Evolutionary conservation across 1,140 invertebrate species (phyloP), one percentile per base, ranked within the genome.

Genomic region (Melipona quadrifasciata): DNA sequence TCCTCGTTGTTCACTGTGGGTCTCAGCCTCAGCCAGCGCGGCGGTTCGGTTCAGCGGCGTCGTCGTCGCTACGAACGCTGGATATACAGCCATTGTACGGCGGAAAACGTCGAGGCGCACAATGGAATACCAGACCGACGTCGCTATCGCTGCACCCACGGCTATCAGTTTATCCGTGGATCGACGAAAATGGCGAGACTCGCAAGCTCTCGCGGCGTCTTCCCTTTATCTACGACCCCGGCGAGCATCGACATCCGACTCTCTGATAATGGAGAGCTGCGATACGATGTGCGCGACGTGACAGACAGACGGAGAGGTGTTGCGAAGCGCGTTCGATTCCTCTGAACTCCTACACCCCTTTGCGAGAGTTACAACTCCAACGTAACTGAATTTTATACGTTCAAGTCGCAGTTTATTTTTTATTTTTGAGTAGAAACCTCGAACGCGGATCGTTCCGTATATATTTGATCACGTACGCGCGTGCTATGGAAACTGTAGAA

Each of bases 91-190:
- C 53, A 82, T 82, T 82, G 73, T 82, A 47, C n/a, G 81, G 53
- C 51, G 58, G 64, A 68, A 82, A 82, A 77, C 71, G 73, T 47
- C 65, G 58, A 19, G 64, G 51, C 39, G 39, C 64, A 77, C 61
- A 77, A 77, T 68, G 81, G 64, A 77, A 82, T 82, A 76, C 81
- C 51, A 31, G 65, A 27, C 24, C 71, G 80, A 82, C 16, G 17
- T 21, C 19, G 53, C 53, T 57, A 58, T 57, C 53, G 14, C 16
- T 14, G 24, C 70, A 34, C 27, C 53, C 39, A 47, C 39, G 12
- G 24, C 21, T 77, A 82, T 77, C 64, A 82, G 64, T 68, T 79
- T 72, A 57, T 53, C 75, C 39, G 31, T 17, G 67, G 64, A 55
- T 72, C 65, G 34, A 34, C n/a, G 76, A 72, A 84, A 84, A 64